Conservation (phyloP, 2,113 vertebrate species). For the Paratilapia polleni region DNA sequence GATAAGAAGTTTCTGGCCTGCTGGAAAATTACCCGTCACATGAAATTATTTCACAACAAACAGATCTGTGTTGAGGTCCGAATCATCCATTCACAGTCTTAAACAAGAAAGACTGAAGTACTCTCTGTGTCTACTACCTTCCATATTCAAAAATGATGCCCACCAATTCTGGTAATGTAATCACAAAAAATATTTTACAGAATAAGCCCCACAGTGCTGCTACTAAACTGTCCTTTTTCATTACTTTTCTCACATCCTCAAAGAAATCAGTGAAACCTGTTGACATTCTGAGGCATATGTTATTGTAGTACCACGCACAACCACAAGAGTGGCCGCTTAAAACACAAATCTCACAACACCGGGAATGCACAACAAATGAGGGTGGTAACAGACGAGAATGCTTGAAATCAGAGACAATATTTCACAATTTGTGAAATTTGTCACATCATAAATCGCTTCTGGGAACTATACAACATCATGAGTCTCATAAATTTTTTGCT, state of each 20-base stretch:
- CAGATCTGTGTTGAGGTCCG: not conserved
- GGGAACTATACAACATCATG: not conserved
- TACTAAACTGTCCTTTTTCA: not conserved
- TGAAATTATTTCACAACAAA: not conserved
- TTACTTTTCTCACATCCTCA: not conserved
- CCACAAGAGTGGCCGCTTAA: slow-evolving; percentile 31
- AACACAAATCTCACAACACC: not conserved
- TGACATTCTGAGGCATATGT: not conserved
- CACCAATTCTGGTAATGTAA: not conserved
- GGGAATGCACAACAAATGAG: not conserved
- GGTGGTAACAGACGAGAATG: not conserved
- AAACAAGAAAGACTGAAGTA: not conserved
- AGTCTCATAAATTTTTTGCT: not conserved
- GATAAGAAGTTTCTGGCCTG: not conserved
- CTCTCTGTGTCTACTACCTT: not conserved
- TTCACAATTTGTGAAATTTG: not conserved
- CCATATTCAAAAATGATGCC: not conserved
- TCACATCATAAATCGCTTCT: not conserved
- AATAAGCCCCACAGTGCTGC: not conserved
- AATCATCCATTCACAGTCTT: not conserved
- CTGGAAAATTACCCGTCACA: not conserved
- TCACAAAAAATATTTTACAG: not conserved
- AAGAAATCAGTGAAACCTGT: not conserved
- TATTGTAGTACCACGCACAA: not conserved
- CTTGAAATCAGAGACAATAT: not conserved